phyloP scores from a whole-genome alignment of 2,888 invertebrate genomes.

The Drosophila rubida region DNA sequence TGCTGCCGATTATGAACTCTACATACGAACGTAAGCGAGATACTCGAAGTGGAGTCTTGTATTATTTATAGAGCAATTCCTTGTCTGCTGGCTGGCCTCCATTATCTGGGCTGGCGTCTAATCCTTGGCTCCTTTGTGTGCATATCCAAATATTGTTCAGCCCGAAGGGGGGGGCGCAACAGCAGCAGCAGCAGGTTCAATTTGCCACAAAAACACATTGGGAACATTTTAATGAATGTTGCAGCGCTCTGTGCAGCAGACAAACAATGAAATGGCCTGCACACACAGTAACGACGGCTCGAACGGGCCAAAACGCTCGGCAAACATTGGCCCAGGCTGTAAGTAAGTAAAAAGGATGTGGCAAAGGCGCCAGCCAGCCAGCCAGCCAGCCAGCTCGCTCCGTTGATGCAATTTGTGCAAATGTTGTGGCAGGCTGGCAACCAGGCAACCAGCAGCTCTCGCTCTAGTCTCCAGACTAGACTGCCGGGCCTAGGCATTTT shows the following conservation, averaged over 20 bases:
- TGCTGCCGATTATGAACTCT: constrained; percentile 12
- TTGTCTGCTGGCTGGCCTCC: constrained; percentile 5
- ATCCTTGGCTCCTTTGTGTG: constrained; percentile 48
- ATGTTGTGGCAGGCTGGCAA: constrained; percentile 63
- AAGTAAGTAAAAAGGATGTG: constrained; percentile 75
- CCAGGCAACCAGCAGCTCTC: constrained; percentile 28
- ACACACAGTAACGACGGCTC: constrained; percentile 7
- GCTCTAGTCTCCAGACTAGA: neutral
- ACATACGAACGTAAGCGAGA: too few species aligned
- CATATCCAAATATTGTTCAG: constrained; percentile 53
- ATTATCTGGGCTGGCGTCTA: constrained; percentile 34
- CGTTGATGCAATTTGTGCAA: constrained; percentile 74
- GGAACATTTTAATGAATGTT: constrained; percentile 81
- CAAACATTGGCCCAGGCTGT: constrained; percentile 73
- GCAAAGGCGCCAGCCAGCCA: constrained; percentile 39
- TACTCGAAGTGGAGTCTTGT: too few species aligned
- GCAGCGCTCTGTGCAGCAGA: constrained; percentile 46
- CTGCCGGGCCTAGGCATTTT: constrained; percentile 72
- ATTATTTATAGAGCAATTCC: constrained; percentile 22
- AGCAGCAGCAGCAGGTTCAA: constrained; percentile 78
- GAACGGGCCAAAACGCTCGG: constrained; percentile 68
- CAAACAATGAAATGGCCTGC: constrained; percentile 65
- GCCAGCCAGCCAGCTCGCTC: constrained; percentile 26
- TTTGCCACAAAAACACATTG: constrained; percentile 81
- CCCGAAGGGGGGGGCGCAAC: too few species aligned